Percentiles rank a stretch among this genome's conserved stretches.
Conservation (phyloP, 2,797 vertebrate species). For the Calcarius lapponicus region DNA sequence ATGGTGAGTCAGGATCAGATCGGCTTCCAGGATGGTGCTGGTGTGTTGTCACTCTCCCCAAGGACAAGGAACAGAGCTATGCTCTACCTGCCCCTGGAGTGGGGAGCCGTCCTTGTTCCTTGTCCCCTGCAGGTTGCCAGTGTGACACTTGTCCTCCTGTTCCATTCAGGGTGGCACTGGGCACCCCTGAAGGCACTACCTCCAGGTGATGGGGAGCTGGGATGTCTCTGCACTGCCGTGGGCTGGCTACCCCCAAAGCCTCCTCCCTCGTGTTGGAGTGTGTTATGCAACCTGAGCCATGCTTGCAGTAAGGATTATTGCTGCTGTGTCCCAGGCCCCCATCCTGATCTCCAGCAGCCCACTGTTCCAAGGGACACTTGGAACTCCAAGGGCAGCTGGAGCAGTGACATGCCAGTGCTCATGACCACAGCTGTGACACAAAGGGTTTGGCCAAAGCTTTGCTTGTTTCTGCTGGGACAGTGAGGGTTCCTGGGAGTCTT, state of each 20-base stretch:
- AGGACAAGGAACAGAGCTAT: not conserved
- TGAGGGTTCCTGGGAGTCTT: not conserved
- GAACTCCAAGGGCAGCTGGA: not conserved
- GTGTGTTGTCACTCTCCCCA: fast-evolving
- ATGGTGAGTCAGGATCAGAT: not conserved
- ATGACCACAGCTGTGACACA: fast-evolving
- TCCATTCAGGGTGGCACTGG: not conserved
- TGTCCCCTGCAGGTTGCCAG: not conserved
- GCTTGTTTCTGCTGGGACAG: not conserved
- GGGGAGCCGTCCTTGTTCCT: not conserved
- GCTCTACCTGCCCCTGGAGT: not conserved
- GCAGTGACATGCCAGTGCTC: fast-evolving
- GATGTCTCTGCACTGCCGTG: fast-evolving
- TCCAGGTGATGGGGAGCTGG: not conserved
- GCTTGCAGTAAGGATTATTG: not conserved
- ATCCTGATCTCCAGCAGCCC: not conserved
- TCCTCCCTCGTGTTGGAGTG: fast-evolving
- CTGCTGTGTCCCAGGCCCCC: not conserved
- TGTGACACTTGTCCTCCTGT: not conserved
- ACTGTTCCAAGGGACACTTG: fast-evolving
- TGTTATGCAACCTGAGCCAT: not conserved
- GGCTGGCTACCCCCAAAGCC: not conserved
- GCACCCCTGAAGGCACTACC: not conserved
- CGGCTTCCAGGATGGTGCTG: fast-evolving
- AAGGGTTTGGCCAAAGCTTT: not conserved